Evolutionary conservation across 2,113 vertebrate species (phyloP).

Genomic region (Tursiops truncatus): DNA sequence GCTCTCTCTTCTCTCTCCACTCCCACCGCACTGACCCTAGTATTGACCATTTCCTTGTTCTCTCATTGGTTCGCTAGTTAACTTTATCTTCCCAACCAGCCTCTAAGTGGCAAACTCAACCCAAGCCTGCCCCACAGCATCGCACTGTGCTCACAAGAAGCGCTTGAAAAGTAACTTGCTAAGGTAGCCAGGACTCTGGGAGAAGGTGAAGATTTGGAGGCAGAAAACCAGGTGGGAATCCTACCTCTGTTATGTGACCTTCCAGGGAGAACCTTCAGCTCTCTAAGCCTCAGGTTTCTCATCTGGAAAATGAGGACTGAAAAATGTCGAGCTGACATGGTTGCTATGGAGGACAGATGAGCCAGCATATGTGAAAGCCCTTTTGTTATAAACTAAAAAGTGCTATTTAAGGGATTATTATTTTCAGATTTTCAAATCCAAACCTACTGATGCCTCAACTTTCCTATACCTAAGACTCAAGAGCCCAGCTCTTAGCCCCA

Average conservation of each 20-base stretch:
- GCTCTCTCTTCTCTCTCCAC: background rate
- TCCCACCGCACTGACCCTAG: background rate
- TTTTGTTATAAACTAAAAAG: background rate
- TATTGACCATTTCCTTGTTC: background rate
- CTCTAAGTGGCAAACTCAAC: background rate
- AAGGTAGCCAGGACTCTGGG: background rate
- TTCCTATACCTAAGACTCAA: background rate
- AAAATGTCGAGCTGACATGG: background rate
- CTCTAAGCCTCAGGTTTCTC: background rate
- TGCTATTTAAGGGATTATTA: constrained; percentile 19
- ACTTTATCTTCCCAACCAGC: background rate
- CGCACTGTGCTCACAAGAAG: background rate
- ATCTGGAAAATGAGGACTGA: background rate
- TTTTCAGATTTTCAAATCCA: constrained; percentile 34
- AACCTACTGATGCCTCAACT: background rate
- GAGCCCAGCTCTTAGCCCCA: background rate
- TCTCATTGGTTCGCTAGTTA: background rate
- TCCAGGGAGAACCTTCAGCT: background rate
- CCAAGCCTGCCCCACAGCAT: background rate
- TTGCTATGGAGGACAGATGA: background rate
- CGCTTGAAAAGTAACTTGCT: background rate
- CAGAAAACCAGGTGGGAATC: background rate
- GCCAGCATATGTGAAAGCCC: background rate
- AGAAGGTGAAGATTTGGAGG: background rate
- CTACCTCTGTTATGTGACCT: background rate